Base-by-base conservation (phyloP, 2,113 vertebrate genomes). In the Strigops habroptila region DNA sequence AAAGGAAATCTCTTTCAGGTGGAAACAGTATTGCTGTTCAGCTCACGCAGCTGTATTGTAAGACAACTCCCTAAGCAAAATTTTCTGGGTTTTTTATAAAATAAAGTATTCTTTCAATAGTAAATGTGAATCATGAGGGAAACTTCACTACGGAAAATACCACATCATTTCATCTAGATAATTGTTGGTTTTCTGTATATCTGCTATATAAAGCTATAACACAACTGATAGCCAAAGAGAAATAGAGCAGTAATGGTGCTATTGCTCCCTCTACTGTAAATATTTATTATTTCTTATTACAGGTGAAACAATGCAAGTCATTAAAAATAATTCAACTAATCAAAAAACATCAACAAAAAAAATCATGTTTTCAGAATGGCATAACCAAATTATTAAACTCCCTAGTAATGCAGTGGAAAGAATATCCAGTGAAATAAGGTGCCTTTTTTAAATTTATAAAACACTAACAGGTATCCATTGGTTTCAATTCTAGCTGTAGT, bases 211-310 rank as follows among this genome's bases (percentile, higher is more conserved):
- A 93, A 89, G 74, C 43, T 93, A 4, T 73, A 89, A 86, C 48
- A 91, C 35, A 78, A 80, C 77, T 39, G 78, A 82, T 28, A 74
- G 65, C 75, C 71, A 75, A 59, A 68, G 53, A 75, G 69, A 80
- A 96, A 77, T 10, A 75, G 17, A 82, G 35, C 75, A 97, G 96
- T 49, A 60, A 83, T n/a, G 60, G 93, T 97, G 86, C 82, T 97
- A 97, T 69, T 98, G 98, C 98, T 98, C 98, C 98, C 97, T 98
- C 98, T 98, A 95, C 96, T 95, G 98, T 97, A 97, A 98, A 97
- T 80, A 80, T 57, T 69, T 80, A 87, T 87, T 75, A 81, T 82
- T 95, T 86, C 83, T 79, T 90, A 65, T 31, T 53, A 67, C 37
- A 88, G 65, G 39, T 88, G 73, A 78, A 59, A 75, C 12, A 41